Base-by-base conservation (phyloP, 2,797 vertebrate genomes). In the Potorous gilbertii region DNA sequence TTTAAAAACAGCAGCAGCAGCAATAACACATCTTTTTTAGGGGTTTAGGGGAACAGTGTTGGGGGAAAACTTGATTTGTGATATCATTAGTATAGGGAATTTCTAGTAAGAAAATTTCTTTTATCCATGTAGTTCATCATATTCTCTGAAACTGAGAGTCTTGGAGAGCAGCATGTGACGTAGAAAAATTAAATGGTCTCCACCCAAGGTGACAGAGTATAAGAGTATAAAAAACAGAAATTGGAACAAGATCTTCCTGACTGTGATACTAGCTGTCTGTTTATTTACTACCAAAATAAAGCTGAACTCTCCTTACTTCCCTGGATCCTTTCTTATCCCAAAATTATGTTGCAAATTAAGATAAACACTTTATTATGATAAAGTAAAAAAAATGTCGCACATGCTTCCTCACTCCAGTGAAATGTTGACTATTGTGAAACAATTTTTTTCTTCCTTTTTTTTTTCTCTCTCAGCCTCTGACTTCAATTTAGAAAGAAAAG, bases 401-500 rank as follows among this genome's bases (percentile, higher is more conserved):
- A 0, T 28, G 91, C 96, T 91, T 21, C 0, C 21, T 92, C 34
- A 3, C 50, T 2, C 0, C 0, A 57, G 9, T 91, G 8, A 92
- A 74, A 50, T 89, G 90, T 57, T 94, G 92, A 90, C 55, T 12
- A 55, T 56, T 96, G 92, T n/a, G 59, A 95, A 90, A 87, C 31
- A 66, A 31, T 18, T 74, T 2, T n/a, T 74, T 74, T 74, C 8
- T 66, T n/a, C 1, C 4, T 40, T 40, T 6, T 40, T 18, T 74
- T n/a, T 74, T 46, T 9, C 21, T 14, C n/a, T 81, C 18, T 40
- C n/a, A 46, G 40, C 21, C 21, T 46, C 21, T 46, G 21, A 81
- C 21, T 46, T 81, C 40, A 66, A n/a, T 66, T 66, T 66, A n/a
- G 16, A 40, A 40, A 74, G 18, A 74, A 74, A 40, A 21, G n/a